Conservation (phyloP, 2,888 invertebrate species). For the Drosophila phalerata region DNA sequence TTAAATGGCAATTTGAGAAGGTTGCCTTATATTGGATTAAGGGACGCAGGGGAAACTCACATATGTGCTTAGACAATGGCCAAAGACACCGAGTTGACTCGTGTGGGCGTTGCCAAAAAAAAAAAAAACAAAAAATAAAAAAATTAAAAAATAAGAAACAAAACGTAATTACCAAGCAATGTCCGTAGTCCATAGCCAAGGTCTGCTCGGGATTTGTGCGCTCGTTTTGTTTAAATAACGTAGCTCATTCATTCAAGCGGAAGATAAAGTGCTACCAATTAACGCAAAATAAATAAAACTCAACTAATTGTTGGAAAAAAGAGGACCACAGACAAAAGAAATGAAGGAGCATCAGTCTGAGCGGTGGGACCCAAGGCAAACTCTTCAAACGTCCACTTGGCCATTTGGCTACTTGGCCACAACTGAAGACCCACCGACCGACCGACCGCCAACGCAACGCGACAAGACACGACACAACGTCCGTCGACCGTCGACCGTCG, state of each 20-base stretch:
- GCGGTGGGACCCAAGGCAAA: slow-evolving; percentile 47
- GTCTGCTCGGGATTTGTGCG: slow-evolving; percentile 51
- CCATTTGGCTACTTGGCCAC: slow-evolving; percentile 49
- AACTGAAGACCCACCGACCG: too few species aligned
- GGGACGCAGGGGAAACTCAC: slow-evolving; percentile 41
- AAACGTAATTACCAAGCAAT: slow-evolving; percentile 71
- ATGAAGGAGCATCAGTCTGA: slow-evolving; percentile 57
- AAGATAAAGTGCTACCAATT: slow-evolving; percentile 83
- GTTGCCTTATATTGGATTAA: slow-evolving; percentile 71
- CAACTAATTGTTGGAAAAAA: slow-evolving; percentile 80
- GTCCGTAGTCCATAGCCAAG: slow-evolving; percentile 27
- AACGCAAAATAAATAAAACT: slow-evolving; percentile 83
- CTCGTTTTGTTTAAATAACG: slow-evolving; percentile 73
- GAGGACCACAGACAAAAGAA: slow-evolving; percentile 62
- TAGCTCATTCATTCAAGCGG: slow-evolving; percentile 74
- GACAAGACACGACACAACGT: neutral
- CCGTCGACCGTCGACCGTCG: too few species aligned
- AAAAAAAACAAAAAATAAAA: slow-evolving; percentile 11
- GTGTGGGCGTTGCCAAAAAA: slow-evolving; percentile 44
- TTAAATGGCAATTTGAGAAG: slow-evolving; percentile 76
- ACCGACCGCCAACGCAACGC: slow-evolving; percentile 45
- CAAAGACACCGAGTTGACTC: slow-evolving; percentile 28
- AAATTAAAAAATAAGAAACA: slow-evolving; percentile 5
- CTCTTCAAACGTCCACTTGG: slow-evolving; percentile 60
- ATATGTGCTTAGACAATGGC: slow-evolving; percentile 50